Evolutionary conservation across 2,113 vertebrate species (phyloP), one percentile per base, ranked within the genome.

Genomic region (Bubo scandiacus): DNA sequence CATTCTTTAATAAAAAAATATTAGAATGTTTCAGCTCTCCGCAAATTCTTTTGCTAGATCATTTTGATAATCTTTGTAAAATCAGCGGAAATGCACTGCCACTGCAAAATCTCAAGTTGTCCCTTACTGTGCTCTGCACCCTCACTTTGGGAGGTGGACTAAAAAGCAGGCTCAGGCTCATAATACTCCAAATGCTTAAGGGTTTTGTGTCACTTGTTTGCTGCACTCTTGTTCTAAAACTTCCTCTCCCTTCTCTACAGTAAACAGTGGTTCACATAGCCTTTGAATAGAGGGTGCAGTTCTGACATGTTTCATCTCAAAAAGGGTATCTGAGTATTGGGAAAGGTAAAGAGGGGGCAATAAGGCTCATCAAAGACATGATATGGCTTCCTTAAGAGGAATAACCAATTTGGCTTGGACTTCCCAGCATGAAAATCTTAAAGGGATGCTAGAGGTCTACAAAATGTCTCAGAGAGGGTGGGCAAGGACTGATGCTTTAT

Each of bases 1-100:
- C 22, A 27, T 52, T 77, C 74, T 94, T 96, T 79, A 95, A 86
- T 89, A 93, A 78, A 75, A 82, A 78, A 79, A 26, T 59, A 81
- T 42, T 81, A 65, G 54, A 94, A 79, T n/a, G 20, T 32, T 52
- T 71, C 51, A 77, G 62, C 9, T 85, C 9, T 20, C 22, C 23
- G 81, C 20, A 47, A 68, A 79, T 30, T 81, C 40, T 78, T 95
- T 75, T 88, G 13, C 21, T 42, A 67, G 14, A 49, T 77, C 2
- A 61, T 89, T 97, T 94, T 59, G 9, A 26, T 78, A 73, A 86
- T 88, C 34, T 70, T 75, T 67, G 45, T 94, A 34, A 73, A 75
- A 86, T 54, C 30, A 79, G 57, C 11, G 25, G 25, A 96, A 87
- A 75, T n/a, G 29, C 71, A 74, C 18, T 72, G 10, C 5, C 19